Base-by-base conservation (phyloP, 2,113 vertebrate species). In the Anarrhichthys ocellatus region DNA sequence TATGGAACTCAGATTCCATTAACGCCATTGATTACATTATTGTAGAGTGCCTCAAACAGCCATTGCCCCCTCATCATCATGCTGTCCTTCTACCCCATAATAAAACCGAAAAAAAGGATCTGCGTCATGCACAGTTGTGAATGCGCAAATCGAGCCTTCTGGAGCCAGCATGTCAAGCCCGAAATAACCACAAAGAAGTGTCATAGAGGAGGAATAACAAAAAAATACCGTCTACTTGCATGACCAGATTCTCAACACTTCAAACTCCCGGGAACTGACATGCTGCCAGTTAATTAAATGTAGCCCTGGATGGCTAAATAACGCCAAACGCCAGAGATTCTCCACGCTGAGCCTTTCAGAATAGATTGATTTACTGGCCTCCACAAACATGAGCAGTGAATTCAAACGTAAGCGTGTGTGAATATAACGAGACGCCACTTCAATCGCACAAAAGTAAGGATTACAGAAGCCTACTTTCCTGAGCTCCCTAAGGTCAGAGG, bases 1-100 rank as follows among this genome's bases (percentile, higher is more conserved):
- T 84, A 85, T 82, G 72, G 69, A 80, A 71, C 83, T 82, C 76
- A 64, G 50, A 84, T 56, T 84, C 78, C 87, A 90, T 90, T 85
- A 89, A 48, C 62, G n/a, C 65, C 73, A 80, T 76, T 85, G 84
- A 87, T 87, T 54, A 65, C 40, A 82, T 84, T 80, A 78, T 69
- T 70, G 61, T 64, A 52, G 78, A 77, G 40, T n/a, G 42, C 58
- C 71, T 80, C 46, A 75, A 85, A 85, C 76, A 68, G 69, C 50
- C 81, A 48, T 70, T 73, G 63, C 38, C 63, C 65, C 44, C 73
- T 78, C 73, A 72, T 90, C 73, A 85, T 69, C 68, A 11, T 38
- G 71, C 75, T 72, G 64, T 76, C 67, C 65, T 65, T 86, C 62
- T 62, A 36, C 27, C 64, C 40, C 20, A 10, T 56, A 88, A 44